Evolutionary conservation across 2,113 vertebrate species (phyloP).

Genomic region (Buteo buteo): DNA sequence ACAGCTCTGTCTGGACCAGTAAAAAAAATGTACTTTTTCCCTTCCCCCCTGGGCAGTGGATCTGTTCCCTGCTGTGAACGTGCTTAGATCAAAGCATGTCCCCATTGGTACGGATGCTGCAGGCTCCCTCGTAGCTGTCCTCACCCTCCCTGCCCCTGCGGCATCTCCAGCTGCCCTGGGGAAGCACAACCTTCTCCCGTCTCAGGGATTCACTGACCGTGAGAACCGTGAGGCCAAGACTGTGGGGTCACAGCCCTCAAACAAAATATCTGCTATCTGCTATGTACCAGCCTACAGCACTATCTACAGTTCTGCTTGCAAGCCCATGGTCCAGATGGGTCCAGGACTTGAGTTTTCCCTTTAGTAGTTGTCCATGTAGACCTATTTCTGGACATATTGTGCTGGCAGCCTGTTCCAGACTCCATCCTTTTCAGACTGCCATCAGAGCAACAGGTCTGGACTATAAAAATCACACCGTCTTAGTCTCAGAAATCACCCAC

Average conservation of each 20-base stretch:
- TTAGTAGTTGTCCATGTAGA: neutral
- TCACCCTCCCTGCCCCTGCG: neutral
- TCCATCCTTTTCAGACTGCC: neutral
- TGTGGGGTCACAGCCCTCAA: neutral
- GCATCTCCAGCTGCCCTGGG: neutral
- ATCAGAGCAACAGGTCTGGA: neutral
- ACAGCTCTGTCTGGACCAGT: neutral
- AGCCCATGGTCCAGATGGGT: neutral
- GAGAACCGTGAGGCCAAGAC: rapidly evolving
- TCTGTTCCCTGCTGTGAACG: neutral
- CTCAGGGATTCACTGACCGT: neutral
- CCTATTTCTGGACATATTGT: rapidly evolving
- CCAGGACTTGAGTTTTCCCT: neutral
- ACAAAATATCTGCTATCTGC: neutral
- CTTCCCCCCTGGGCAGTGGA: neutral
- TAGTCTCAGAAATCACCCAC: neutral
- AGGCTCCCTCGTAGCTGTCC: neutral
- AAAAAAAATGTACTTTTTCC: neutral
- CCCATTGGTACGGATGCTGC: neutral
- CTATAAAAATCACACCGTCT: neutral
- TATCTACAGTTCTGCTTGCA: neutral
- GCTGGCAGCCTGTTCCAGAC: neutral
- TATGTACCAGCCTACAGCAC: neutral
- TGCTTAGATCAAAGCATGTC: neutral
- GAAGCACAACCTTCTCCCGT: neutral